These are phyloP conservation scores for Agriopis marginaria DNA, from an alignment of 2,888 invertebrate genomes.

Conservation along the genomic window DNA sequence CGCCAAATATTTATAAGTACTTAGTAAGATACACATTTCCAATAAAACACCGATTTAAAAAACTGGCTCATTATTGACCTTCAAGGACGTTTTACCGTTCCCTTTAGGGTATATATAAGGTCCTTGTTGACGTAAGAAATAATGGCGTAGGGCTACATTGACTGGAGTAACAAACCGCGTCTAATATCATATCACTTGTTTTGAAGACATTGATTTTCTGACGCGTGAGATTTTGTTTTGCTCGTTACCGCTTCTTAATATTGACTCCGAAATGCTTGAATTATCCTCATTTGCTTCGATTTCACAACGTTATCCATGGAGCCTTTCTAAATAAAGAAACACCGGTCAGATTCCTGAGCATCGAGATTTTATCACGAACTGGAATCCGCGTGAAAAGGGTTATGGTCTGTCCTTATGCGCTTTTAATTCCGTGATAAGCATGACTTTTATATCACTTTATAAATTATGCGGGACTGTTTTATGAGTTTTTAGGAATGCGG, in stretches of 20 bases:
- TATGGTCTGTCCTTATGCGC: slow-evolving; percentile 27
- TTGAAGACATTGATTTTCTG: slow-evolving; percentile 3
- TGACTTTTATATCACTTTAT: slow-evolving; percentile 27
- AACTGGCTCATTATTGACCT: too few relatives aligned
- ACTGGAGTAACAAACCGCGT: too few relatives aligned
- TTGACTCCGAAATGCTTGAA: slow-evolving; percentile 9
- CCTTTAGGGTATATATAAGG: too few relatives aligned
- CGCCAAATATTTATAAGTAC: too few relatives aligned
- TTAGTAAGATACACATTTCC: too few relatives aligned
- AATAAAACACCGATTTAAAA: too few relatives aligned
- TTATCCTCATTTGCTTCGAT: slow-evolving; percentile 20
- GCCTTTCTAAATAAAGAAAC: slow-evolving; percentile 34
- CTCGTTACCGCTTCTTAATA: not conserved
- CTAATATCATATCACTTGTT: slow-evolving; percentile 2
- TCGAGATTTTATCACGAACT: slow-evolving; percentile 35
- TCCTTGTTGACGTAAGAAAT: too few relatives aligned
- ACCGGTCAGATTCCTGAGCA: slow-evolving; percentile 26
- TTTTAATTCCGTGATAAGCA: slow-evolving; percentile 41
- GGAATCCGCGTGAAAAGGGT: slow-evolving; percentile 40
- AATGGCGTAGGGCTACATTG: too few relatives aligned
- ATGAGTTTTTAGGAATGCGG: slow-evolving; percentile 19
- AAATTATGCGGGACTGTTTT: slow-evolving; percentile 19
- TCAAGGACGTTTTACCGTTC: not conserved
- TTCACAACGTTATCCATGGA: slow-evolving; percentile 3
- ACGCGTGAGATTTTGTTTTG: slow-evolving; percentile 9